Evolutionary conservation across 1,140 invertebrate species (phyloP), one percentile per base, ranked within the genome.

Genomic region (Diploscapter pachys): DNA sequence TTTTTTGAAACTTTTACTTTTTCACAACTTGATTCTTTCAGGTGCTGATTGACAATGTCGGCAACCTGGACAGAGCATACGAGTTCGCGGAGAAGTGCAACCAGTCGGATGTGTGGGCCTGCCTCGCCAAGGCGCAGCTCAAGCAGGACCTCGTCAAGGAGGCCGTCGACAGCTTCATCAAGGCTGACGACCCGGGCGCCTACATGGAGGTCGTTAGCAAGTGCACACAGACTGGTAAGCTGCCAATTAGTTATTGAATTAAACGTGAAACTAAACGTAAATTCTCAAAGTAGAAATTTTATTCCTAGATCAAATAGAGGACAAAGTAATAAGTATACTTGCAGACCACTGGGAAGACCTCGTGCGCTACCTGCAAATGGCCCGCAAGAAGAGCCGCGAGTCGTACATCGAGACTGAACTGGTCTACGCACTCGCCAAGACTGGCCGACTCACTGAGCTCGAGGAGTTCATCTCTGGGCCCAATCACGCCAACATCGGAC

Each of bases 71-170:
- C 86, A 89, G 96, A 72, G 96, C 96, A 6, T 98, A 99, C 83
- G 96, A 99, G 87, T 99, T 99, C 89, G 96, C 96, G 9, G 96
- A 99, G 88, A 90, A 95, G 13, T 98, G 96, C 86, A 99, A 99
- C 87, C 96, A 99, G 86, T 92, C 95, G 0, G 94, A 93, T 2
- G 96, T 99, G 0, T 99, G 97, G 97, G 95, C 92, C 65, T 93
- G 95, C 83, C 88, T 99, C 63, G 96, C 95, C 3, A 92, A 93
- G 83, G 95, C 96, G 0, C 96, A 99, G 86, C 87, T 99, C 4
- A 92, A 93, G 78, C 91, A 96, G 83, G 93, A 93, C 0, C 87
- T 98, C 67, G 95, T 99, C 0, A 98, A 98, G 86, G 96, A 99
- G 88, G 93, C 96, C 1, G 98, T 99, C 74, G 96, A 99, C 86